These are phyloP conservation scores for Allophyes oxyacanthae DNA, from an alignment of 2,888 invertebrate genomes.

Conservation along the genomic window DNA sequence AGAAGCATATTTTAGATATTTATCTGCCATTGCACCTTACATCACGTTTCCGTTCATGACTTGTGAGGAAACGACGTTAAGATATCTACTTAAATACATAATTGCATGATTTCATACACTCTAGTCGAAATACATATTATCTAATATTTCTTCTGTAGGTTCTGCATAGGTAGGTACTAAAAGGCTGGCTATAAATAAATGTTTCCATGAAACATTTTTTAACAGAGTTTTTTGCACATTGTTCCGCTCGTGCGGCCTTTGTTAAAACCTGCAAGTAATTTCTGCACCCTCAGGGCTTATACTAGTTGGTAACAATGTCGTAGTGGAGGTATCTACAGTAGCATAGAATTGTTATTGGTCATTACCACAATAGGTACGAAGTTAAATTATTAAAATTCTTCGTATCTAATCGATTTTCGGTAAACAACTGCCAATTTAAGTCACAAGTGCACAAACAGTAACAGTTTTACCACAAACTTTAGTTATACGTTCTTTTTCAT, in stretches of 20 bases:
- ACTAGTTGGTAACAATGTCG: too few relatives aligned
- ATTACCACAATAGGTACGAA: too few relatives aligned
- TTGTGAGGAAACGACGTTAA: not conserved
- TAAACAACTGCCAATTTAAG: too few relatives aligned
- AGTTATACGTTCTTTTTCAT: too few relatives aligned
- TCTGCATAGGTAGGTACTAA: not conserved
- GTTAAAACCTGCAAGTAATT: conserved; percentile 11
- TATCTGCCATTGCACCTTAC: not conserved
- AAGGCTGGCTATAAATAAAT: conserved; percentile 19
- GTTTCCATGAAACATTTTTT: conserved; percentile 18
- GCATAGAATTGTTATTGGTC: too few relatives aligned
- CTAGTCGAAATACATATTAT: not conserved
- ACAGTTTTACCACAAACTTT: too few relatives aligned
- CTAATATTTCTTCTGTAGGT: conserved; percentile 1
- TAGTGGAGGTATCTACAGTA: too few relatives aligned
- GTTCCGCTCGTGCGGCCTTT: conserved; percentile 23
- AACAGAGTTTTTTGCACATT: conserved; percentile 6
- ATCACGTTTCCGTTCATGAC: not conserved
- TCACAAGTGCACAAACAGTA: too few relatives aligned
- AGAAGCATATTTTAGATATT: too few relatives aligned
- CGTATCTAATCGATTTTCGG: too few relatives aligned
- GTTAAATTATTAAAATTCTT: too few relatives aligned
- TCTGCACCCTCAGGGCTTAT: conserved; percentile 1
- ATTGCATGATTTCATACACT: not conserved
- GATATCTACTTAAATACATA: not conserved